Evolutionary conservation across 2,113 vertebrate genomes (phyloP).

Genomic region (Scomber scombrus): DNA sequence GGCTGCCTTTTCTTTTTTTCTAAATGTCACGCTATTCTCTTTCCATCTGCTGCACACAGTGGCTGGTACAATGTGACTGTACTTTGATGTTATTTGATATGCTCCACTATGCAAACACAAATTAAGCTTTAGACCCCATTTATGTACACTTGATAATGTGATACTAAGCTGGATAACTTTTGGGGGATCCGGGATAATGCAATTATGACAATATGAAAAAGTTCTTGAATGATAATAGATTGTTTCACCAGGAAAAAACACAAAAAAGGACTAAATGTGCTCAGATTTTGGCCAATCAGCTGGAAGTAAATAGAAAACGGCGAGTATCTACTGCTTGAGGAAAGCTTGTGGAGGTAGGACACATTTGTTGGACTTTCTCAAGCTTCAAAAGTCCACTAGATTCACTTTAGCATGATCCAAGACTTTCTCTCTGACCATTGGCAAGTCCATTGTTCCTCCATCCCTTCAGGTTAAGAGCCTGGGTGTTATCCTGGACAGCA

Average conservation of each 20-base stretch:
- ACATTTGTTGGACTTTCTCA: not conserved
- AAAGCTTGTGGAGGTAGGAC: not conserved
- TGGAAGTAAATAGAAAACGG: no score
- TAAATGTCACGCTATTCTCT: constrained; percentile 53
- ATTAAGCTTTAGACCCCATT: constrained; percentile 1
- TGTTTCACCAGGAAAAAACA: not conserved
- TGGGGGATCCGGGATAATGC: not conserved
- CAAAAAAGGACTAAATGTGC: no score
- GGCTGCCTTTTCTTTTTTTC: constrained; percentile 15
- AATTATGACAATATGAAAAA: not conserved
- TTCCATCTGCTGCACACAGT: constrained; percentile 35
- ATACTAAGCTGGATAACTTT: not conserved
- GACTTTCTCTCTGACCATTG: no score
- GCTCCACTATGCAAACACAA: constrained; percentile 3
- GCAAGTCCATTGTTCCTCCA: no score
- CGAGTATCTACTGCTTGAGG: no score
- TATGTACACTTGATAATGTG: not conserved
- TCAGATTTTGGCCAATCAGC: no score
- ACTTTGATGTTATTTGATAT: constrained; percentile 20
- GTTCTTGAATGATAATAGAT: not conserved
- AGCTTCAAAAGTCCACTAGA: no score
- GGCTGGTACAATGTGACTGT: constrained; percentile 9
- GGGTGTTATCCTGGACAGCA: no score
- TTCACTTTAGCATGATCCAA: no score
- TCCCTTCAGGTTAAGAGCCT: no score